Percentiles rank a stretch among this genome's conserved stretches.
These are phyloP conservation scores for Delia radicum DNA, from an alignment of 1,140 invertebrate genomes.

Conservation along the genomic window DNA sequence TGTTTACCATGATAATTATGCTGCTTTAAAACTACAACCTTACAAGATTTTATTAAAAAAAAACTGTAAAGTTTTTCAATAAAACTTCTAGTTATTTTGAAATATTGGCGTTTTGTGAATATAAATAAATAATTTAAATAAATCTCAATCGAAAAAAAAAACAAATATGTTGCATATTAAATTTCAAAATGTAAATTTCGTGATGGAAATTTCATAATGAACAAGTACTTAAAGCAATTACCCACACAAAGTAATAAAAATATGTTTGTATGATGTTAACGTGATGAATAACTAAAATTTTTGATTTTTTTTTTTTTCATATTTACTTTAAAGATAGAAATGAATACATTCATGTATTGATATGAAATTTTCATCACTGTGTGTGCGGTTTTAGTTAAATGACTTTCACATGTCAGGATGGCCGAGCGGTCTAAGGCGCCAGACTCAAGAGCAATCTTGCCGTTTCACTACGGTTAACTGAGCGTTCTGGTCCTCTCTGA, in stretches of 20 bases:
- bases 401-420: constrained; percentile 57
- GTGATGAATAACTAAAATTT: not conserved
- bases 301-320: no score
- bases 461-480: constrained; percentile 34
- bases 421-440: constrained; percentile 64
- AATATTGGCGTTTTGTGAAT: not conserved
- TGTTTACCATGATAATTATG: no score
- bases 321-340: no score
- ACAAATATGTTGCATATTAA: no score
- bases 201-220: no score
- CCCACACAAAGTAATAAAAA: not conserved
- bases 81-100: no score
- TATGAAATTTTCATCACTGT: not conserved
- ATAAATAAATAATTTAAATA: not conserved
- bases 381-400: not conserved
- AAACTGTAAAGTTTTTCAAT: no score
- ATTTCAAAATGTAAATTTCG: not conserved
- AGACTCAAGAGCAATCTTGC: constrained; percentile 64
- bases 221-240: no score
- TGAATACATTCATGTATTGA: no score
- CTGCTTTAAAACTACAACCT: no score
- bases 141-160: not conserved
- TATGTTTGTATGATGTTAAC: not conserved
- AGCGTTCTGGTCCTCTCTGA: constrained; percentile 78
- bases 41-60: no score